These are phyloP conservation scores for Acleris holmiana DNA, from an alignment of 2,888 invertebrate species.

Conservation along the genomic window DNA sequence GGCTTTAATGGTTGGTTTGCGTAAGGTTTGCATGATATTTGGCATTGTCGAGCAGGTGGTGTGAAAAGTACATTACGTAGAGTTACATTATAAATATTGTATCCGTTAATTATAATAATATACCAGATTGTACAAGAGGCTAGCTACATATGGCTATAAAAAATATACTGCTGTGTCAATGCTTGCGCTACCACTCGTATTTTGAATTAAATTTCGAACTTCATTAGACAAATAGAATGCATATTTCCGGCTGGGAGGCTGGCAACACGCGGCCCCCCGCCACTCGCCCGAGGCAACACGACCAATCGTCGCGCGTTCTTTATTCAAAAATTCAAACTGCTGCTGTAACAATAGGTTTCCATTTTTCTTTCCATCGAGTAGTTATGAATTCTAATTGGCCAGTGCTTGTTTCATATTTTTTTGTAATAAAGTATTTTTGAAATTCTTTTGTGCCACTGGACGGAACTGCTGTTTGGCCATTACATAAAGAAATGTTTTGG, in stretches of 20 bases:
- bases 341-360: conserved; percentile 61
- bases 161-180: conserved; percentile 1
- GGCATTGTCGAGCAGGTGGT: too few relatives aligned
- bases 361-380: conserved; percentile 61
- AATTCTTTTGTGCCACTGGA: conserved; percentile 2
- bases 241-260: conserved; percentile 73
- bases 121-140: neutral
- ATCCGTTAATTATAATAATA: neutral
- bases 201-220: conserved; percentile 53
- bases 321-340: conserved; percentile 65
- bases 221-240: conserved; percentile 74
- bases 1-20: too few relatives aligned
- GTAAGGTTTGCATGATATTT: too few relatives aligned
- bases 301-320: conserved; percentile 74
- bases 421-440: conserved; percentile 18
- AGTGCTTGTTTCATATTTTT: conserved; percentile 44
- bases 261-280: conserved; percentile 77
- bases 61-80: conserved; percentile 13
- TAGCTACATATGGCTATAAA: conserved; percentile 3
- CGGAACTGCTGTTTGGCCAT: too few relatives aligned
- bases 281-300: conserved; percentile 74
- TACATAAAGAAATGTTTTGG: too few relatives aligned
- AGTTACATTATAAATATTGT: neutral
- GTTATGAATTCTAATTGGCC: conserved; percentile 63
- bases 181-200: conserved; percentile 10